Evolutionary conservation across 2,888 invertebrate species (phyloP).

Genomic region (Pseudococcus longispinus): DNA sequence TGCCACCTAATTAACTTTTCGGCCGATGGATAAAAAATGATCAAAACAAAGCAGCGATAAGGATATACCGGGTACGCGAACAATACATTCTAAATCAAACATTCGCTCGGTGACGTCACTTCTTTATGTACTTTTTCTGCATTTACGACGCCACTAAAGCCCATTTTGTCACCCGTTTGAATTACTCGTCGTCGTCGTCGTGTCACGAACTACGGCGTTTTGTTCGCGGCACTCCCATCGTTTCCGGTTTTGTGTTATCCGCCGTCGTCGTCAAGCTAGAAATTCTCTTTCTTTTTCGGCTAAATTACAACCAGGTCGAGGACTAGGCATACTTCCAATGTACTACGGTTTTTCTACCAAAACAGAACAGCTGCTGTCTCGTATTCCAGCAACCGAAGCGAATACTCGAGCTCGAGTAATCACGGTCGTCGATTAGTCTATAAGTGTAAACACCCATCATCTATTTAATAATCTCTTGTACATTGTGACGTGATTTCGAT

Average conservation of each 20-base stretch:
- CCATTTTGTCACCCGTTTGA: background rate
- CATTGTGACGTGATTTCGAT: background rate
- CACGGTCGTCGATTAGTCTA: background rate
- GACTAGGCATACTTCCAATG: background rate
- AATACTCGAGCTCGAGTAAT: background rate
- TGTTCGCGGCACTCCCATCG: constrained; percentile 34
- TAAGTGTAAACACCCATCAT: background rate
- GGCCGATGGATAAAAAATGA: background rate
- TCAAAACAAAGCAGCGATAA: background rate
- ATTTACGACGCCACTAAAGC: background rate
- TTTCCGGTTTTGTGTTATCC: constrained; percentile 19
- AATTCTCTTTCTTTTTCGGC: constrained; percentile 18
- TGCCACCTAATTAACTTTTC: constrained; percentile 1
- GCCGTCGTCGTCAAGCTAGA: background rate
- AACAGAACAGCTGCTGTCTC: constrained; percentile 1
- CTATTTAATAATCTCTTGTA: background rate
- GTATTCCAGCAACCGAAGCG: background rate
- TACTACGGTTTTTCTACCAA: background rate
- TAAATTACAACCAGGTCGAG: constrained; percentile 24
- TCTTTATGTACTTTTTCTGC: background rate
- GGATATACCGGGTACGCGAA: background rate
- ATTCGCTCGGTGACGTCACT: background rate
- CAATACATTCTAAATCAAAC: background rate
- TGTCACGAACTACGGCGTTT: background rate
- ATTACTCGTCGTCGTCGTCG: background rate